phyloP scores from a whole-genome alignment of 64 coral and sea anemone species.

The Catalaphyllia jardinei region DNA sequence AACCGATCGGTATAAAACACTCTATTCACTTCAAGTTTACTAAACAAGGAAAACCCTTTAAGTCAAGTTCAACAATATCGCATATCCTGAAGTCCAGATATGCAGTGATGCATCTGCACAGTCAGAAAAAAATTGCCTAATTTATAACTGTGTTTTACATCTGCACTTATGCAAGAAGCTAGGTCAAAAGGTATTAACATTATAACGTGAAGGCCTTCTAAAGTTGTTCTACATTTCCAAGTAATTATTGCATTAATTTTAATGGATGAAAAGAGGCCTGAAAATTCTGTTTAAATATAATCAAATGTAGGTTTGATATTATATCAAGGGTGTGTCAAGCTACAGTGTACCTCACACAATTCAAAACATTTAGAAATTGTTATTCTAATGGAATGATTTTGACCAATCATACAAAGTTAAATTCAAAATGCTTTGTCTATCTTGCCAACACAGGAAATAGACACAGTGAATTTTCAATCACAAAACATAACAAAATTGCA shows the following conservation, averaged over 20 bases:
- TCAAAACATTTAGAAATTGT: neutral
- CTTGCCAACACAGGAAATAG: slow-evolving; percentile 16
- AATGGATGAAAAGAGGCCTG: neutral
- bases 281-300: slow-evolving; percentile 24
- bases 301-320: slow-evolving; percentile 7
- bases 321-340: neutral
- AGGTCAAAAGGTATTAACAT: neutral
- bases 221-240: neutral
- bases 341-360: neutral
- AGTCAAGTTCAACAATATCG: neutral
- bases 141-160: neutral
- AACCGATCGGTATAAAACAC: neutral
- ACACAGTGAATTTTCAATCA: neutral
- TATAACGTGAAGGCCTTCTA: neutral
- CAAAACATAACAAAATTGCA: slow-evolving; percentile 12
- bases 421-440: slow-evolving; percentile 27
- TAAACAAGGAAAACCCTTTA: neutral
- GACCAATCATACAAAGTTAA: slow-evolving; percentile 11
- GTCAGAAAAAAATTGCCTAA: neutral
- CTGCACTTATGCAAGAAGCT: neutral
- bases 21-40: neutral
- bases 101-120: neutral
- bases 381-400: neutral
- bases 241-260: neutral
- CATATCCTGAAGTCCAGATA: neutral